Evolutionary conservation across 2,113 vertebrate genomes (phyloP).

Genomic region (Leucopsar rothschildi): DNA sequence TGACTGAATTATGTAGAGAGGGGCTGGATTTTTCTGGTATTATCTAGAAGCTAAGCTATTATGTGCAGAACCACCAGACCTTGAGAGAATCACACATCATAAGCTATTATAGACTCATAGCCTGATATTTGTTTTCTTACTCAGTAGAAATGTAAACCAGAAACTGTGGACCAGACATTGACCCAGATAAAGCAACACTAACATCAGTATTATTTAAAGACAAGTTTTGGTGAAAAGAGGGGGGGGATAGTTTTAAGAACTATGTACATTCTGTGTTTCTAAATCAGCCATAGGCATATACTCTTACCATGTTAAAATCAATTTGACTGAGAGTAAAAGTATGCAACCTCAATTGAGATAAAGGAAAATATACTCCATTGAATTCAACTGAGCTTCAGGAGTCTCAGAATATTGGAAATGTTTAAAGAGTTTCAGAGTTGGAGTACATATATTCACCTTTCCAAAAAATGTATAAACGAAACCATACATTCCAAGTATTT

Average conservation of each 20-base stretch:
- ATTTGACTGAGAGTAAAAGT: not conserved
- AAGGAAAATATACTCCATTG: not conserved
- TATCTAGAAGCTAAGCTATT: not conserved
- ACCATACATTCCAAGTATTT: not conserved
- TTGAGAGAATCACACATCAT: not conserved
- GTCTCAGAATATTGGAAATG: not conserved
- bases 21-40: not conserved
- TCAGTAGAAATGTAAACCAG: not conserved
- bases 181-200: not conserved
- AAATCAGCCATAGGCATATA: not conserved
- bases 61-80: not conserved
- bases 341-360: not conserved
- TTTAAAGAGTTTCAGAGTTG: not conserved
- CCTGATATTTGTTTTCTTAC: not conserved
- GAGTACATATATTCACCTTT: not conserved
- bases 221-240: not conserved
- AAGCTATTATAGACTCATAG: not conserved
- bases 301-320: not conserved
- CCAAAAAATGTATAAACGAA: not conserved
- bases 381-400: not conserved
- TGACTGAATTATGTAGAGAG: not conserved
- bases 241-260: not conserved
- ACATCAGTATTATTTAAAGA: not conserved
- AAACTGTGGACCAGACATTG: not conserved
- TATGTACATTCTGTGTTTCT: not conserved